These are phyloP conservation scores for Anguilla japonica DNA, from an alignment of 2,113 vertebrate species.

Conservation along the genomic window DNA sequence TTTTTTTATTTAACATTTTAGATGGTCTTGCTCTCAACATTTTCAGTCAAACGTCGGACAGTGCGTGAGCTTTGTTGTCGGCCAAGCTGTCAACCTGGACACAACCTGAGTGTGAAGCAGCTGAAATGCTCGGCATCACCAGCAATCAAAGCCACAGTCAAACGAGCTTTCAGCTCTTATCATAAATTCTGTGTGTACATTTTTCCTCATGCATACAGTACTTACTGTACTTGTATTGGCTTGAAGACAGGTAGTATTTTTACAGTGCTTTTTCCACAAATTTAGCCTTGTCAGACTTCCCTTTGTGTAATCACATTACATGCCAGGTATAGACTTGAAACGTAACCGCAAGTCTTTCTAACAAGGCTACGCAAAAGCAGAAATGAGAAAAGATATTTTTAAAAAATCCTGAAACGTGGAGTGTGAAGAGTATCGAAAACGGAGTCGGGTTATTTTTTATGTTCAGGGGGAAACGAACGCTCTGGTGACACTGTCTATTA, in stretches of 20 bases:
- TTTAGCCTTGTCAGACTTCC: not conserved
- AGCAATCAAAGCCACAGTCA: not conserved
- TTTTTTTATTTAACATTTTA: not conserved
- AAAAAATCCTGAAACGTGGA: conserved; percentile 8
- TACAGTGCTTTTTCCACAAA: not conserved
- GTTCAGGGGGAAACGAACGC: not conserved
- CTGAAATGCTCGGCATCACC: not conserved
- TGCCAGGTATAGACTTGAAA: not conserved
- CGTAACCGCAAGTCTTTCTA: not conserved
- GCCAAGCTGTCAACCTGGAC: no score
- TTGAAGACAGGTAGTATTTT: not conserved
- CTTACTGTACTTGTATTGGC: no score
- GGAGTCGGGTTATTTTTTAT: conserved; percentile 7
- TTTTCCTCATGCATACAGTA: not conserved
- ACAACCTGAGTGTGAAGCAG: no score
- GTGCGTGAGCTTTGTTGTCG: not conserved
- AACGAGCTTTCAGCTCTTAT: not conserved
- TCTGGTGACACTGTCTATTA: conserved; percentile 1
- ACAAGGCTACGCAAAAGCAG: not conserved
- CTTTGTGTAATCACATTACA: not conserved
- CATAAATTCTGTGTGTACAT: not conserved
- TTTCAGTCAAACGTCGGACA: not conserved
- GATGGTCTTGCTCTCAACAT: not conserved
- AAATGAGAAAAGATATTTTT: not conserved
- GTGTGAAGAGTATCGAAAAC: conserved; percentile 13